Base-by-base conservation (phyloP, 2,888 invertebrate species). In the Lapara coniferarum region DNA sequence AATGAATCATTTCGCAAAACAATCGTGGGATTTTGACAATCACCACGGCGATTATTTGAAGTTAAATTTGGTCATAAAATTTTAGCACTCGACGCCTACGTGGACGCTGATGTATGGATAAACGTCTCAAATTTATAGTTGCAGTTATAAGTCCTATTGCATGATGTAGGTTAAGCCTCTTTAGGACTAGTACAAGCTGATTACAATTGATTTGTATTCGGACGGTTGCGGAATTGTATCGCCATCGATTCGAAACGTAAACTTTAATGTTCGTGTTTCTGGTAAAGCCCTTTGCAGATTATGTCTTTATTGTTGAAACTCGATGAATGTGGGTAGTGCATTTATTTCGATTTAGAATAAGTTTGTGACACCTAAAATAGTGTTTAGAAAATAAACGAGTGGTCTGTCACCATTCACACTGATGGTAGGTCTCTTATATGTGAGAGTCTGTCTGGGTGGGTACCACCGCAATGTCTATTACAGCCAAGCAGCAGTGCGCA, bases 51-150 rank as follows among this genome's bases (percentile, higher is more conserved):
- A 72, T 74, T 68, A 70, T 70, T 71, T 72, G 57, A 30, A 69
- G 72, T 71, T 72, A 51, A 71, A 57, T 68, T 69, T 58, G 69
- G 71, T 70, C 69, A 72, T 75, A 69, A 73, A 72, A 68, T 73
- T 72, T 72, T 69, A 72, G 71, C 70, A 72, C 73, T 63, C 71
- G 67, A 70, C 72, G 69, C 75, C 69, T 30, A 69, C 69, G 66
- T 19, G 19, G 7, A 4, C 44, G 46, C 49, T 66, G 46, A 63
- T 68, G 53, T 19, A 52, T 63, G 59, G 52, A 51, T 52, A 59
- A 68, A 63, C 68, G 44, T 25, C 53, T 16, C n/a, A 37, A 59
- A 59, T 68, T 68, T 59, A 63, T 68, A 30, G 30, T 58, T 53
- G 44, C 59, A 63, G 19, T 56, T 67, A 63, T 63, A 52, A 13